These are phyloP conservation scores for Motacilla alba DNA, from an alignment of 2,113 vertebrate genomes.

Conservation along the genomic window DNA sequence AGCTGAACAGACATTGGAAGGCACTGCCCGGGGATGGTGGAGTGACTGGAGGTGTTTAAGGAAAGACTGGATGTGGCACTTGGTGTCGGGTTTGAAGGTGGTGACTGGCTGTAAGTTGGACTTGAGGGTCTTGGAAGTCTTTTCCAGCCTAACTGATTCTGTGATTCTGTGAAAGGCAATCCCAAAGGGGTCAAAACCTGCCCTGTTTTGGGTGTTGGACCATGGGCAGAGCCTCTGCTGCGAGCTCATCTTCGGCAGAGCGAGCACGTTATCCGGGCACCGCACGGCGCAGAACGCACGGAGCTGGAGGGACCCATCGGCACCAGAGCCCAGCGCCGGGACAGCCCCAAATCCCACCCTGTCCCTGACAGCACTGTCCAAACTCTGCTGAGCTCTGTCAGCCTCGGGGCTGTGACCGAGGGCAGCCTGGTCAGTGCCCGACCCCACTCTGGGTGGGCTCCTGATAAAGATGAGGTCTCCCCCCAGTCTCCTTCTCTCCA, in stretches of 20 bases:
- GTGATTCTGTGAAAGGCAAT: background rate
- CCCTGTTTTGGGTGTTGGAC: too few species aligned
- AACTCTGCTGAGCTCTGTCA: background rate
- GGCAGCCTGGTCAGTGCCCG: background rate
- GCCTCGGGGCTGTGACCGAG: background rate
- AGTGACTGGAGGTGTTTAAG: background rate
- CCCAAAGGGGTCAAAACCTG: background rate
- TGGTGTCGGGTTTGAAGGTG: background rate
- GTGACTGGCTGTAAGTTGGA: background rate
- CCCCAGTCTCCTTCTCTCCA: background rate
- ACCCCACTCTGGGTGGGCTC: background rate
- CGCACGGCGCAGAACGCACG: fast-evolving
- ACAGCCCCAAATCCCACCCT: background rate
- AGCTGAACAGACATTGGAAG: background rate
- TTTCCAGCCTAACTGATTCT: background rate
- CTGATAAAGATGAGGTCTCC: background rate
- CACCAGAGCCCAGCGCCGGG: background rate
- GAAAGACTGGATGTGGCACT: background rate
- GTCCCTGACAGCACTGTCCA: background rate
- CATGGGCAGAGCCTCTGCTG: fast-evolving
- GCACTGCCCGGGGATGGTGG: background rate
- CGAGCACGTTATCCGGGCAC: fast-evolving
- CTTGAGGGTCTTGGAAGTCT: background rate
- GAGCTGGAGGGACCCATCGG: background rate
- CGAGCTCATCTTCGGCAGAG: fast-evolving